These are phyloP conservation scores for Melitaea cinxia DNA, from an alignment of 1,140 invertebrate genomes.

Conservation along the genomic window DNA sequence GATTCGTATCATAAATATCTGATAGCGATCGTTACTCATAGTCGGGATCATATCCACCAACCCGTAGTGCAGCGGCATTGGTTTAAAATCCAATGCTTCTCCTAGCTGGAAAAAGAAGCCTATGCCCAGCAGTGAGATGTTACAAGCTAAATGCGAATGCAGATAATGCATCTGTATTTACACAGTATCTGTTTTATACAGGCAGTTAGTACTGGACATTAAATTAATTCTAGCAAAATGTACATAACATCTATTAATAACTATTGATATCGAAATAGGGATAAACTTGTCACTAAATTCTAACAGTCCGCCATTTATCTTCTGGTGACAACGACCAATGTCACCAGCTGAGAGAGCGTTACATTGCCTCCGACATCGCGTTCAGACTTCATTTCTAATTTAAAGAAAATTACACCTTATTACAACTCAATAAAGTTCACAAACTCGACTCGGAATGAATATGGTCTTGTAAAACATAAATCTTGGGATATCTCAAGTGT, in stretches of 20 bases:
- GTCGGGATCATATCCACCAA: too few relatives aligned
- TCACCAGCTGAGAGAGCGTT: conserved; percentile 56
- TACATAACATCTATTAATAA: conserved; percentile 27
- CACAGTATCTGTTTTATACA: neutral
- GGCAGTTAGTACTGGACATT: neutral
- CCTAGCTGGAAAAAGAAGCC: too few relatives aligned
- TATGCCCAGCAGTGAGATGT: too few relatives aligned
- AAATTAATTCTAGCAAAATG: neutral
- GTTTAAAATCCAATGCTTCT: too few relatives aligned
- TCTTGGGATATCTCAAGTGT: conserved; percentile 50
- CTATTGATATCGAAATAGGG: conserved; percentile 39
- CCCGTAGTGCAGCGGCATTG: too few relatives aligned
- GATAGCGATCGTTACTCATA: too few relatives aligned
- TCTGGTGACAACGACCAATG: conserved; percentile 66
- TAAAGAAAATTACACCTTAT: conserved; percentile 35
- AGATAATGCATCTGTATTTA: neutral
- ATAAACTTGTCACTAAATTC: conserved; percentile 65
- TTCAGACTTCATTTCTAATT: conserved; percentile 20
- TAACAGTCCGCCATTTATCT: conserved; percentile 63
- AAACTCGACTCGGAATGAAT: conserved; percentile 4
- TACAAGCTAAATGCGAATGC: neutral
- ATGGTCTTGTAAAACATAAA: conserved; percentile 41
- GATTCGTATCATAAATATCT: too few relatives aligned
- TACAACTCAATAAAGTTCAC: conserved; percentile 24
- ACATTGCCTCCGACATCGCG: conserved; percentile 34